A percentile compares a stretch with the other conserved stretches of the same genome.
These are phyloP conservation scores for Caenorhabditis sulstoni DNA, from an alignment of 2,888 invertebrate genomes.

Conservation along the genomic window DNA sequence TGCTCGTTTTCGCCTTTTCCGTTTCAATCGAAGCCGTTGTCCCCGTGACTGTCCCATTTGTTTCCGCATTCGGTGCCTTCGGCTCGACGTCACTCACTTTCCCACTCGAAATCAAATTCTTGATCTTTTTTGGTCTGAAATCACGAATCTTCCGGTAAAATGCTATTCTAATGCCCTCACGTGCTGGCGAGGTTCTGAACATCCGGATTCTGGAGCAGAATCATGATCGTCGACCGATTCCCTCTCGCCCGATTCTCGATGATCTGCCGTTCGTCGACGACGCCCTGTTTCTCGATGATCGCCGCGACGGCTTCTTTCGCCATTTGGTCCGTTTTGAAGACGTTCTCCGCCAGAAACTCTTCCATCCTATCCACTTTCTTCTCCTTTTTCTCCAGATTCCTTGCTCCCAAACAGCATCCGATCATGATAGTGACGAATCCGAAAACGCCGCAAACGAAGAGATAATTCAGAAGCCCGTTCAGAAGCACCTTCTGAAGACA, in stretches of 20 bases:
- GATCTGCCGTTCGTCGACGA: constrained; percentile 34
- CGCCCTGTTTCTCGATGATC: constrained; percentile 37
- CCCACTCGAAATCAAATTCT: too few species aligned
- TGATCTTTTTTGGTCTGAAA: too few species aligned
- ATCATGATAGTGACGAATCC: constrained; percentile 31
- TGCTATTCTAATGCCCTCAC: not conserved
- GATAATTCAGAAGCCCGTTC: constrained; percentile 44
- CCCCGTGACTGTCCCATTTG: not conserved
- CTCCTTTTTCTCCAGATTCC: constrained; percentile 31
- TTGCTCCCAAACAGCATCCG: constrained; percentile 35
- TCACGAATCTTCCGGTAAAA: too few species aligned
- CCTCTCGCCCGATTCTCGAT: constrained; percentile 38
- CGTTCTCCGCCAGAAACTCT: constrained; percentile 57
- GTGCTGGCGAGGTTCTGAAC: not conserved
- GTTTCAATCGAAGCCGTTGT: not conserved
- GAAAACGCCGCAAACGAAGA: constrained; percentile 38
- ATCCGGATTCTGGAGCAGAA: constrained; percentile 39
- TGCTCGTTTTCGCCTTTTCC: not conserved
- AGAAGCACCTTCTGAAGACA: constrained; percentile 31
- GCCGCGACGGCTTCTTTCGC: constrained; percentile 29
- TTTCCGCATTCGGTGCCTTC: not conserved
- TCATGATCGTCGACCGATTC: constrained; percentile 53
- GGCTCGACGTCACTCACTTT: too few species aligned
- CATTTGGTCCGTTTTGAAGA: constrained; percentile 55
- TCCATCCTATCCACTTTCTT: constrained; percentile 58